Evolutionary conservation across 2,113 vertebrate species (phyloP).

Genomic region (Pitta sordida): DNA sequence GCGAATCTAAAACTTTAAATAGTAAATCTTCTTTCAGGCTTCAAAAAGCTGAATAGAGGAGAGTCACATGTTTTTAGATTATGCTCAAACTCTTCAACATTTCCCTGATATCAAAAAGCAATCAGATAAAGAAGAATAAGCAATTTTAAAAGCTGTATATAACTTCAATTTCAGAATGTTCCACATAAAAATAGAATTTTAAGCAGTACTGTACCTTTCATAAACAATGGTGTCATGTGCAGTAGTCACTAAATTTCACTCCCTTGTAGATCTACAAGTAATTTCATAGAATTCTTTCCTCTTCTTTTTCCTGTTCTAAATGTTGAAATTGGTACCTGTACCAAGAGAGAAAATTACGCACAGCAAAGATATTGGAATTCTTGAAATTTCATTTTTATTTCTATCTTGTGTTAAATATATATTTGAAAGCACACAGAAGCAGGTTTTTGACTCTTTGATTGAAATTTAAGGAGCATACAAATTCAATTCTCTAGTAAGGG

Average conservation of each 20-base stretch:
- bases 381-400: neutral
- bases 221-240: neutral
- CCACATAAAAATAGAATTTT: neutral
- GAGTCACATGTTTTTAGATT: neutral
- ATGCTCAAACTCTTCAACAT: neutral
- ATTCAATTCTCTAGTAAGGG: neutral
- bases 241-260: neutral
- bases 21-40: neutral
- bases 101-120: neutral
- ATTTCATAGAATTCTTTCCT: neutral
- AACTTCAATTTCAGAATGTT: neutral
- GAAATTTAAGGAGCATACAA: neutral
- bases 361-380: rapidly evolving
- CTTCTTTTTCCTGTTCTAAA: neutral
- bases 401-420: neutral
- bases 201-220: neutral
- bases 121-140: neutral
- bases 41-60: neutral
- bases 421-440: neutral
- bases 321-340: neutral
- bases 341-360: neutral
- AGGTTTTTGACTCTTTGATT: neutral
- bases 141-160: neutral
- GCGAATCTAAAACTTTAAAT: neutral
- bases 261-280: neutral